Percentiles rank a stretch among this genome's conserved stretches.
These are phyloP conservation scores for Leucophenga varia DNA, from an alignment of 1,140 invertebrate genomes.

Conservation along the genomic window DNA sequence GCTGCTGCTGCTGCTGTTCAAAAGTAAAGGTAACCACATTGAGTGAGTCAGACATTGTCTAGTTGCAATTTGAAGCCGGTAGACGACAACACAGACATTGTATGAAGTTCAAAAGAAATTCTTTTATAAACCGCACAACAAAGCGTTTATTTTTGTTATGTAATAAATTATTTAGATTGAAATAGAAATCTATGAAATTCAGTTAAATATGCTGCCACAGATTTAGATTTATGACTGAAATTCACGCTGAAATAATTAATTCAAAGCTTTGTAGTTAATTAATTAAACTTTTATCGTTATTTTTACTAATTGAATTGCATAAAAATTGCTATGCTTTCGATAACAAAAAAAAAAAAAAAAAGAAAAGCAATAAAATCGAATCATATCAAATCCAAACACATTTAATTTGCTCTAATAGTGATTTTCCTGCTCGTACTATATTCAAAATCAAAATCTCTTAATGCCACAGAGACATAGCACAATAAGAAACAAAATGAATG, in stretches of 20 bases:
- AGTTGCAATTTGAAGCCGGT: no score
- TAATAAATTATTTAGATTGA: conserved; percentile 45
- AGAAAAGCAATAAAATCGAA: background rate
- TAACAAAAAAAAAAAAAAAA: background rate
- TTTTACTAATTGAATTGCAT: conserved; percentile 12
- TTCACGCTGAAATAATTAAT: no score
- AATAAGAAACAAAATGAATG: conserved; percentile 38
- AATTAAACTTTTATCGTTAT: conserved; percentile 47
- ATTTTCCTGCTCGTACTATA: conserved; percentile 20
- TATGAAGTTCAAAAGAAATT: no score
- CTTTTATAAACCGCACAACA: no score
- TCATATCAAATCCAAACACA: conserved; percentile 13
- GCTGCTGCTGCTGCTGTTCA: no score
- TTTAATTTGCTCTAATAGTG: conserved; percentile 50
- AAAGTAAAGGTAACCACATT: no score
- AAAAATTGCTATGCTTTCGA: background rate
- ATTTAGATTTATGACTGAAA: no score
- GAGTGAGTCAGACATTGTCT: no score
- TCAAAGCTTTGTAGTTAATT: no score
- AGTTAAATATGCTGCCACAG: no score
- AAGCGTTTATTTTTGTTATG: conserved; percentile 38
- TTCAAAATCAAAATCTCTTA: conserved; percentile 39
- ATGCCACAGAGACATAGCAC: no score
- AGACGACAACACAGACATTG: no score
- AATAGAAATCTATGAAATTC: conserved; percentile 30